These are phyloP conservation scores for Capromys pilorides DNA, from an alignment of 2,797 vertebrate genomes.

Conservation along the genomic window DNA sequence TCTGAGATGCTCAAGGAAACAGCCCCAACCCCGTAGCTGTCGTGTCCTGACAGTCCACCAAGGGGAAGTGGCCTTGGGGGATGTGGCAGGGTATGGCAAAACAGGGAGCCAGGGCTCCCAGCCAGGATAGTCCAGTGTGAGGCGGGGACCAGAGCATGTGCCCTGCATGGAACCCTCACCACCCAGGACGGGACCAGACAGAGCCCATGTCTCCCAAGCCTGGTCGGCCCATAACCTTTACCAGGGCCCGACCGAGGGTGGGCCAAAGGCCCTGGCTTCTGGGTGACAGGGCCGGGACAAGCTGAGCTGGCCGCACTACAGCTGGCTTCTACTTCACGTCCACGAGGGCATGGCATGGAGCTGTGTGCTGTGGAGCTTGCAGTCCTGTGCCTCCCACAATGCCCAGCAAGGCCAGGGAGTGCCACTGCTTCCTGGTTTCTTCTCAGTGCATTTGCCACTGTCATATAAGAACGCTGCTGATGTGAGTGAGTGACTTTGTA, in stretches of 20 bases:
- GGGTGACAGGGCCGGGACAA: fast-evolving
- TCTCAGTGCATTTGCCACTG: neutral
- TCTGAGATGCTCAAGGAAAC: neutral
- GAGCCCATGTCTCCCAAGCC: fast-evolving
- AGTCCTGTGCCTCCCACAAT: neutral
- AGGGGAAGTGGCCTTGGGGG: neutral
- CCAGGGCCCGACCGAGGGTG: no score
- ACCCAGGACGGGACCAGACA: fast-evolving
- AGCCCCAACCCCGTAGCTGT: neutral
- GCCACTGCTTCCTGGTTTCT: neutral
- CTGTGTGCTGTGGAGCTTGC: fast-evolving
- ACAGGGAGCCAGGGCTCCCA: neutral
- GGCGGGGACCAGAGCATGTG: neutral
- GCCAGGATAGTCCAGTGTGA: neutral
- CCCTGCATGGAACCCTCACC: neutral
- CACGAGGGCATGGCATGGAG: fast-evolving
- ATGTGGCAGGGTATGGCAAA: neutral
- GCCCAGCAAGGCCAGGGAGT: neutral
- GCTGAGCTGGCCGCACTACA: neutral
- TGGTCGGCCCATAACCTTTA: fast-evolving
- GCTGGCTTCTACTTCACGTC: neutral
- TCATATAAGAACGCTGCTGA: neutral
- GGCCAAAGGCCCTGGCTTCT: fast-evolving
- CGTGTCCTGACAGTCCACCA: neutral
- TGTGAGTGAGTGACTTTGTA: neutral